phyloP scores from a whole-genome alignment of 53 echinoderm and acorn worm species.

The Paracentrotus lividus region DNA sequence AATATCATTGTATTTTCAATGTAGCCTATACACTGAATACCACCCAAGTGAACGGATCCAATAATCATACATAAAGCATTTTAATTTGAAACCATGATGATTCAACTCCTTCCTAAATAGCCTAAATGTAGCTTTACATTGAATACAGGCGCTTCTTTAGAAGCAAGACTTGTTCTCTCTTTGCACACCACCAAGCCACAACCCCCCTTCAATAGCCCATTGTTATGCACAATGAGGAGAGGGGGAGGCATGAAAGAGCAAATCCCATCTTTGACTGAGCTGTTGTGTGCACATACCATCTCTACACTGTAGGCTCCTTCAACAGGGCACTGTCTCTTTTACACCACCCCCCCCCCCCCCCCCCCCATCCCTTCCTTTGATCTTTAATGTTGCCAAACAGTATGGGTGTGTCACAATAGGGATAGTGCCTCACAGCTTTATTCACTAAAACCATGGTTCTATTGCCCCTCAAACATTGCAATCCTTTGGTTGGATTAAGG shows the following conservation, averaged over 20 bases:
- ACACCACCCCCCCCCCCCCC: background rate
- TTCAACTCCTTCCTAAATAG: conserved; percentile 34
- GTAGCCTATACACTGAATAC: background rate
- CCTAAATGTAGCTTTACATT: background rate
- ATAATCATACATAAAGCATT: conserved; percentile 24
- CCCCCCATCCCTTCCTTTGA: conserved; percentile 28
- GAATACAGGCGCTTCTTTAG: conserved; percentile 37
- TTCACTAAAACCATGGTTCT: background rate
- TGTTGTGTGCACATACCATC: conserved; percentile 52
- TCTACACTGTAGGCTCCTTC: background rate
- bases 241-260: conserved; percentile 1
- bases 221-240: conserved; percentile 70
- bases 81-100: conserved; percentile 32
- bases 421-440: background rate
- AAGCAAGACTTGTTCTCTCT: conserved; percentile 15
- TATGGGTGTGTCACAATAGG: conserved; percentile 51
- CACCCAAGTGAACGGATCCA: background rate
- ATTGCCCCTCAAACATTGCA: conserved; percentile 47
- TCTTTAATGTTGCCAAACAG: conserved; percentile 64
- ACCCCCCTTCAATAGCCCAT: conserved; percentile 47
- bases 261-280: conserved; percentile 24
- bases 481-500: conserved; percentile 59
- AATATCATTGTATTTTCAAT: background rate
- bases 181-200: conserved; percentile 27
- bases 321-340: background rate